Conservation (phyloP, 2,888 invertebrate genomes). For the Caenorhabditis plicata region DNA sequence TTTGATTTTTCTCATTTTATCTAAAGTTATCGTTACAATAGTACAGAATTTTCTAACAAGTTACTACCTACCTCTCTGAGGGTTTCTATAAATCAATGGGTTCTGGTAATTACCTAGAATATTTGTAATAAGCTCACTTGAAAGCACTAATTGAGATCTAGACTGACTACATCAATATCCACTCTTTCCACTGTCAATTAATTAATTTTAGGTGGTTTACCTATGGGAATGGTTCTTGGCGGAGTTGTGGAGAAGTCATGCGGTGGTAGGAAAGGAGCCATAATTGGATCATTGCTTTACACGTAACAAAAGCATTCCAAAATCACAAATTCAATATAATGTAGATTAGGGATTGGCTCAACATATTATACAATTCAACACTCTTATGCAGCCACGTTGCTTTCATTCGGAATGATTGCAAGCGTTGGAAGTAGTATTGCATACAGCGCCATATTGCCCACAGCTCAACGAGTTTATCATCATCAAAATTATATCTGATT, state of each 20-base stretch:
- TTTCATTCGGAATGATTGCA: constrained; percentile 53
- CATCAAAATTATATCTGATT: neutral
- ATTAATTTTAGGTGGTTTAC: constrained; percentile 49
- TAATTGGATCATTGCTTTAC: constrained; percentile 51
- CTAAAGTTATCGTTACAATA: no score
- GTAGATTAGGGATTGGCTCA: constrained; percentile 44
- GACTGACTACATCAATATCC: neutral
- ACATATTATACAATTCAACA: constrained; percentile 57
- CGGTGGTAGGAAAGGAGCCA: constrained; percentile 53
- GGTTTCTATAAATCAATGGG: no score
- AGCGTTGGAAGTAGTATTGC: constrained; percentile 57
- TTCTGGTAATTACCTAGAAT: no score
- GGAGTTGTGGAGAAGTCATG: constrained; percentile 52
- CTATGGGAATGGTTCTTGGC: constrained; percentile 61
- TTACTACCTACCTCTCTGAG: no score
- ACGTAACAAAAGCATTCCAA: constrained; percentile 41
- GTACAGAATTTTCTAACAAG: no score
- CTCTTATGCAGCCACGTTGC: constrained; percentile 51
- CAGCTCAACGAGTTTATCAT: constrained; percentile 53
- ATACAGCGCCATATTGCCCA: constrained; percentile 59
- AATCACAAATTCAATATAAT: constrained; percentile 3
- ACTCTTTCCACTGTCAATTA: no score
- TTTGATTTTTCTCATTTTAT: no score
- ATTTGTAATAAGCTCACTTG: no score
- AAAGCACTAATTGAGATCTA: no score